phyloP scores from a whole-genome alignment of 2,888 invertebrate genomes.

The Notocelia uddmanniana region DNA sequence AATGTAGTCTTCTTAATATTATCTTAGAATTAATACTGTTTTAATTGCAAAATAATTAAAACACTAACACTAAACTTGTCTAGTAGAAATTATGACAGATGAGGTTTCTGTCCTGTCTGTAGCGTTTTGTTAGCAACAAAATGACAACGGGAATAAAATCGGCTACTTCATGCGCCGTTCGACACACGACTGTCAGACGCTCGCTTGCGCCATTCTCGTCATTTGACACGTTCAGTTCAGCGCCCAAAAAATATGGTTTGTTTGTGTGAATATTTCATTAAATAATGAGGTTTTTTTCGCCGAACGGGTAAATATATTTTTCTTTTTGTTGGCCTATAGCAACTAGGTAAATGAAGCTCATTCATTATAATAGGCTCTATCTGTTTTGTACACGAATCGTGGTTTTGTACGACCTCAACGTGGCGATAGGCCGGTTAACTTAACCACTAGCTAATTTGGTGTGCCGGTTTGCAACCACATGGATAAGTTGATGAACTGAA shows the following conservation, averaged over 20 bases:
- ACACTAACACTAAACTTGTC: constrained; percentile 38
- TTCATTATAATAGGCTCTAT: too few relatives aligned
- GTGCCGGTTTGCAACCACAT: too few relatives aligned
- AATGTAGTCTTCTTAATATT: background rate
- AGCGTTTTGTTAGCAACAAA: constrained; percentile 49
- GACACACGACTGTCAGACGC: constrained; percentile 60
- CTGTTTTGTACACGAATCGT: too few relatives aligned
- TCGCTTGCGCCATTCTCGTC: constrained; percentile 58
- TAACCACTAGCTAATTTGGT: too few relatives aligned
- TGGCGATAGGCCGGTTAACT: too few relatives aligned
- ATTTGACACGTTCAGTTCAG: constrained; percentile 59
- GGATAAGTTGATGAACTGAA: too few relatives aligned
- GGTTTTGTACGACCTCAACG: too few relatives aligned
- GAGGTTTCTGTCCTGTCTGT: constrained; percentile 31
- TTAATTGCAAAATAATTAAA: constrained; percentile 31
- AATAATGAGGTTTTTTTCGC: background rate
- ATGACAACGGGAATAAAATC: constrained; percentile 49
- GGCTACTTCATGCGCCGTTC: constrained; percentile 69
- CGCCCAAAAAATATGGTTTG: constrained; percentile 54
- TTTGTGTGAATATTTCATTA: constrained; percentile 15
- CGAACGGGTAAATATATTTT: background rate
- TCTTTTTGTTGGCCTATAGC: background rate
- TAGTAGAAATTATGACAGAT: constrained; percentile 51
- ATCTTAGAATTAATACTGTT: background rate
- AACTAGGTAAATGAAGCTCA: background rate